phyloP scores from a whole-genome alignment of 2,113 vertebrate genomes.

The Corythoichthys intestinalis region DNA sequence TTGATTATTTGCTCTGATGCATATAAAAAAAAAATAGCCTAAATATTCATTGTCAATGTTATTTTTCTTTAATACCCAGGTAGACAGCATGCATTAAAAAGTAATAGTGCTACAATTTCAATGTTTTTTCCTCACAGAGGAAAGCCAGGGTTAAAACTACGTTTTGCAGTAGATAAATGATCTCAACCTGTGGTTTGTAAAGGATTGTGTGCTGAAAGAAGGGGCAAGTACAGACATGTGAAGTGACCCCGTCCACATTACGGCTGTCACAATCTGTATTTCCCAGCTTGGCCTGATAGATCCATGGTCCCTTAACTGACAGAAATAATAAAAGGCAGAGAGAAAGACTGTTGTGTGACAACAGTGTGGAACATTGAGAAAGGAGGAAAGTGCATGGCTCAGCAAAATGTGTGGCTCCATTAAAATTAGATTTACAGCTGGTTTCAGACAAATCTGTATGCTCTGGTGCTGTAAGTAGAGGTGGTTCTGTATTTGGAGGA shows the following conservation, averaged over 20 bases:
- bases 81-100: too few relatives aligned
- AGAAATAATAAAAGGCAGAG: constrained; percentile 60
- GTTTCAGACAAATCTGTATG: constrained; percentile 65
- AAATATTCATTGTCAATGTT: too few relatives aligned
- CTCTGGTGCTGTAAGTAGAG: constrained; percentile 34
- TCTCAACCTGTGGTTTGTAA: constrained; percentile 32
- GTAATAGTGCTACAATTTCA: too few relatives aligned
- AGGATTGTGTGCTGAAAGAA: constrained; percentile 35
- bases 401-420: constrained; percentile 69
- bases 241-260: constrained; percentile 64
- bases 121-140: not conserved
- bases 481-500: constrained; percentile 60
- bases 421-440: constrained; percentile 74
- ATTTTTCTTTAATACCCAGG: too few relatives aligned
- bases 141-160: constrained; percentile 12
- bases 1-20: too few relatives aligned
- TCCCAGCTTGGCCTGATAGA: constrained; percentile 64
- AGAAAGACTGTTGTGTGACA: constrained; percentile 68
- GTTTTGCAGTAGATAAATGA: constrained; percentile 44
- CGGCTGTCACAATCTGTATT: constrained; percentile 64
- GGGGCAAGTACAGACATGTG: constrained; percentile 52
- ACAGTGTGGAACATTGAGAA: constrained; percentile 40
- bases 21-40: too few relatives aligned
- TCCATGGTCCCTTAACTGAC: constrained; percentile 61
- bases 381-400: constrained; percentile 62